These are phyloP conservation scores for Enteromius treurensis DNA, from an alignment of 2,797 vertebrate genomes.

Conservation along the genomic window DNA sequence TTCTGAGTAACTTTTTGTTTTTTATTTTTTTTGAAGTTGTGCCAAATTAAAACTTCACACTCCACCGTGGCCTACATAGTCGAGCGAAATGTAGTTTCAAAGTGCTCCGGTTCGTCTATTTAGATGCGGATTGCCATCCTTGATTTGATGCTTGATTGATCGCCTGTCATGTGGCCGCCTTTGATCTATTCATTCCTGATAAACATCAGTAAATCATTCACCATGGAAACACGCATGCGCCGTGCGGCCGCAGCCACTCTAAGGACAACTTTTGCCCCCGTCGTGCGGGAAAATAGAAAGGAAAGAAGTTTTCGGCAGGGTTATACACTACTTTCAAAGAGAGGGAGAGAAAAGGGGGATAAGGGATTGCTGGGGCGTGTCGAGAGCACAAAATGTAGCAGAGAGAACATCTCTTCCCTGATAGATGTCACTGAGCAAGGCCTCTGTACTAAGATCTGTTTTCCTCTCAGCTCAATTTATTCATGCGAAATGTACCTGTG, in stretches of 20 bases:
- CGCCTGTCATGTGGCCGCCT: slow-evolving; percentile 97
- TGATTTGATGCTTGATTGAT: slow-evolving; percentile 99
- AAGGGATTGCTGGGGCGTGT: slow-evolving; percentile 69
- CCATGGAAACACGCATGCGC: slow-evolving; percentile 95
- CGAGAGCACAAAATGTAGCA: slow-evolving; percentile 73
- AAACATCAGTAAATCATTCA: slow-evolving; percentile 99
- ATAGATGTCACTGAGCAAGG: slow-evolving; percentile 55
- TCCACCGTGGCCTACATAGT: slow-evolving; percentile 22
- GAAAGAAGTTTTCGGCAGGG: slow-evolving; percentile 71
- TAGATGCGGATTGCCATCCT: slow-evolving; percentile 66
- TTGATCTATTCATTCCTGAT: slow-evolving; percentile 99
- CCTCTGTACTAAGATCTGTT: slow-evolving; percentile 60
- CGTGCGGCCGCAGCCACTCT: slow-evolving; percentile 83
- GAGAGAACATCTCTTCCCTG: slow-evolving; percentile 50
- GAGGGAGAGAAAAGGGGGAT: slow-evolving; percentile 53
- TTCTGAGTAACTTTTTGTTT: neutral
- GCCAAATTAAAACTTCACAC: slow-evolving; percentile 28
- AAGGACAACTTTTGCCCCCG: slow-evolving; percentile 85
- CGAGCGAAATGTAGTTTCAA: slow-evolving; percentile 35
- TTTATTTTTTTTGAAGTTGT: slow-evolving; percentile 20
- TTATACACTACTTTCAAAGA: slow-evolving; percentile 68
- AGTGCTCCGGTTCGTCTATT: slow-evolving; percentile 45
- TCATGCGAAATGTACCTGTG: slow-evolving; percentile 31
- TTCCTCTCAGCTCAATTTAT: slow-evolving; percentile 38
- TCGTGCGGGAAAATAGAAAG: slow-evolving; percentile 69